Percentiles rank a stretch among this genome's conserved stretches.
Conservation (phyloP, 2,797 vertebrate species). For the Nannoperca obscura region DNA sequence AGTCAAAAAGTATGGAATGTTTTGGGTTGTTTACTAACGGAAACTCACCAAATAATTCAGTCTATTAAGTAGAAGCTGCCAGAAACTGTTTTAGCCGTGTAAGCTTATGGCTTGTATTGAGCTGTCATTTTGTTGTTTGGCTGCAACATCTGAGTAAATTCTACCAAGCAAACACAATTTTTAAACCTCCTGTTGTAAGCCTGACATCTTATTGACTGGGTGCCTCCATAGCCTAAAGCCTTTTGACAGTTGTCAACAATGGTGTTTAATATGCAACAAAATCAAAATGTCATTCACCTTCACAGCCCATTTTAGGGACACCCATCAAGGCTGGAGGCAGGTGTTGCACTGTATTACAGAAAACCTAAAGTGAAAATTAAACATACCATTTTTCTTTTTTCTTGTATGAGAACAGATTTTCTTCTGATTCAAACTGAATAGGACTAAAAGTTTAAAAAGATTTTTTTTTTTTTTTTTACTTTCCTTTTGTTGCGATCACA, state of each 20-base stretch:
- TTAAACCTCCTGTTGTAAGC: conserved; percentile 48
- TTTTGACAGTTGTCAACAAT: conserved; percentile 60
- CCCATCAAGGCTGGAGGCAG: conserved; percentile 1
- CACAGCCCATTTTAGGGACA: conserved; percentile 31
- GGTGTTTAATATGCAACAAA: conserved; percentile 38
- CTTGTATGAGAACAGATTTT: not conserved
- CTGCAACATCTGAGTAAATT: conserved; percentile 57
- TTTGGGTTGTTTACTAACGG: conserved; percentile 51
- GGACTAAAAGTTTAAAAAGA: not conserved
- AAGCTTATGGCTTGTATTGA: conserved; percentile 62
- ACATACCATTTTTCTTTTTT: not conserved
- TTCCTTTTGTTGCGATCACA: not conserved
- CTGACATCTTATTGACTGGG: conserved; percentile 46
- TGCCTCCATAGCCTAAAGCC: conserved; percentile 32
- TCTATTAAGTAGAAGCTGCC: conserved; percentile 43
- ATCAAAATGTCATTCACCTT: conserved; percentile 49
- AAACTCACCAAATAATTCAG: conserved; percentile 39
- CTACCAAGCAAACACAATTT: conserved; percentile 47
- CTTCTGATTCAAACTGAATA: not conserved
- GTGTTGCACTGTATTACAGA: conserved; percentile 6
- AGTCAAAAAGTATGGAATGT: conserved; percentile 27
- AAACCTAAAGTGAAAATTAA: not conserved
- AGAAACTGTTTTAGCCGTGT: conserved; percentile 50
- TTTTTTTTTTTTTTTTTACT: not conserved
- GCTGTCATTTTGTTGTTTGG: conserved; percentile 55